A percentile compares a stretch with the other conserved stretches of the same genome.
phyloP scores from a whole-genome alignment of 2,113 vertebrate genomes.

The Origma solitaria region DNA sequence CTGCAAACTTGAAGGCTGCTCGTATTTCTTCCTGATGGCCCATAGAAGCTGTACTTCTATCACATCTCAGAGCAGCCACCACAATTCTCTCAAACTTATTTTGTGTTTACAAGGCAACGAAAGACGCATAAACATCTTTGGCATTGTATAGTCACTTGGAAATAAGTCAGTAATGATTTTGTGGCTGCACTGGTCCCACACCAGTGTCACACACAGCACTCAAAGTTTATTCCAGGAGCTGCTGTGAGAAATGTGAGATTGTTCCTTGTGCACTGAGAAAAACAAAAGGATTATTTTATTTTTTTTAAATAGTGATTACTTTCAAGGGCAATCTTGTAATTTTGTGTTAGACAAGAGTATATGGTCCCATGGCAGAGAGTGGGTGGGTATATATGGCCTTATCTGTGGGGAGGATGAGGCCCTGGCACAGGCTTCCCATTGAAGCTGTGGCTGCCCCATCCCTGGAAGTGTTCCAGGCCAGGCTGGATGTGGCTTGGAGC shows the following conservation, averaged over 20 bases:
- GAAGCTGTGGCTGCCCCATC: background rate
- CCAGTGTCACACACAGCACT: rapidly evolving
- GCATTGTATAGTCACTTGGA: background rate
- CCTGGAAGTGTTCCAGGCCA: background rate
- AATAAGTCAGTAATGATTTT: constrained; percentile 30
- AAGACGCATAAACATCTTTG: constrained; percentile 22
- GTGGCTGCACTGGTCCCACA: background rate
- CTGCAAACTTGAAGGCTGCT: background rate
- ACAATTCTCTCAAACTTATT: background rate
- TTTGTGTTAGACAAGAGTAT: background rate
- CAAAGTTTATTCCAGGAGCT: background rate
- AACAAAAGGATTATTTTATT: too few relatives aligned
- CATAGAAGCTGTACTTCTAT: background rate
- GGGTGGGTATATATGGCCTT: too few relatives aligned
- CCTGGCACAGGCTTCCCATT: background rate
- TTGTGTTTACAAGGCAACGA: constrained; percentile 45
- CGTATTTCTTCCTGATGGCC: constrained; percentile 21
- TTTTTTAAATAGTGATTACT: background rate
- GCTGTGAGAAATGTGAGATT: background rate
- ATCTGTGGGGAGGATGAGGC: background rate
- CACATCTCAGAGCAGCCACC: background rate
- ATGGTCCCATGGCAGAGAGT: background rate
- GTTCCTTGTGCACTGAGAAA: background rate
- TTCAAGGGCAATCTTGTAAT: background rate
- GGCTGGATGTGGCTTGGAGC: rapidly evolving